A percentile compares a stretch with the other conserved stretches of the same genome.
phyloP scores from a whole-genome alignment of 2,113 vertebrate genomes.

The Thymallus thymallus region DNA sequence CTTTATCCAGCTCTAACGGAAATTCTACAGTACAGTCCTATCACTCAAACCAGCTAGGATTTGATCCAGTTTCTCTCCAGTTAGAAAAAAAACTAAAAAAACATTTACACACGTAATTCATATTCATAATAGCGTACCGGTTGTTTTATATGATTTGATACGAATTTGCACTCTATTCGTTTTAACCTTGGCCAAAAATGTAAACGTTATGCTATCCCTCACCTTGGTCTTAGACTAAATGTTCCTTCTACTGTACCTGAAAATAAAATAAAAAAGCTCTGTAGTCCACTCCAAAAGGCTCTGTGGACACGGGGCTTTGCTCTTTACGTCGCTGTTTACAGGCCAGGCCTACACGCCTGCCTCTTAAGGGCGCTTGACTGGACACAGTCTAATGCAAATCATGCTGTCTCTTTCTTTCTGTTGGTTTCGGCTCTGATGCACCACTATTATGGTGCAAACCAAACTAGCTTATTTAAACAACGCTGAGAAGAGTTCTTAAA shows the following conservation, averaged over 20 bases:
- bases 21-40: slow-evolving; percentile 21
- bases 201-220: neutral
- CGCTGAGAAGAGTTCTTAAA: slow-evolving; percentile 49
- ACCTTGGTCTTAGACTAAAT: neutral
- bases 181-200: too few relatives aligned
- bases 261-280: neutral
- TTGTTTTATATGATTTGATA: too few relatives aligned
- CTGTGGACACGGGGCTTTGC: neutral
- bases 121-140: too few relatives aligned
- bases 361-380: slow-evolving; percentile 59
- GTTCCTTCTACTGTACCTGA: neutral
- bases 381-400: slow-evolving; percentile 67
- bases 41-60: neutral
- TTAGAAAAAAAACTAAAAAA: too few relatives aligned
- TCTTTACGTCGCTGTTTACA: slow-evolving; percentile 41
- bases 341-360: slow-evolving; percentile 42
- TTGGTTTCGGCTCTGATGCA: slow-evolving; percentile 44
- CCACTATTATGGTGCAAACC: too few relatives aligned
- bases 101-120: too few relatives aligned
- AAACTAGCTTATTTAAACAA: slow-evolving; percentile 57
- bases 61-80: neutral
- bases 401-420: slow-evolving; percentile 20
- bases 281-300: neutral
- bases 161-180: too few relatives aligned
- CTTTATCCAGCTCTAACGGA: slow-evolving; percentile 17